Evolutionary conservation across 1,140 invertebrate genomes (phyloP), one percentile per base, ranked within the genome.

Genomic region (Mylabris phalerata): DNA sequence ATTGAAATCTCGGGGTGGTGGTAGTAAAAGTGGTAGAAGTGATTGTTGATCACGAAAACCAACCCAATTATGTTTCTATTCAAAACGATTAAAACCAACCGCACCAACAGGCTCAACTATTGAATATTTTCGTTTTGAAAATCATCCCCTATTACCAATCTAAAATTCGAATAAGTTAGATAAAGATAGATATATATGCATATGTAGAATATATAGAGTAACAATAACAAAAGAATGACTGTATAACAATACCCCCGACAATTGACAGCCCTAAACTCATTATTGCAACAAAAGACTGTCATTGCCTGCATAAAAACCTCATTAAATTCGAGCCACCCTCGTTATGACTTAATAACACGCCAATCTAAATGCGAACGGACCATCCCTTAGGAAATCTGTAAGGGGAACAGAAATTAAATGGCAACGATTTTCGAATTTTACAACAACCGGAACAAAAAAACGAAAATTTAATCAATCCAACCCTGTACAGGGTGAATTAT

Each of bases 231-330:
- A 47, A 55, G 44, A 55, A 41, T 39, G 32, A 39, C 48, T 32
- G 40, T 50, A 39, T 46, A 59, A 66, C 59, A 66, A 63, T 60
- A 59, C 70, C 68, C 70, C 39, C 41, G 68, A 67, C 68, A 61
- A 68, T 68, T 67, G 65, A 64, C 68, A 66, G 67, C 71, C 67
- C 67, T 71, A 73, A 73, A 73, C 68, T 73, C 71, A 73, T 73
- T 73, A 73, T 64, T 71, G 58, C 64, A 71, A 73, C 71, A 73
- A 73, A 73, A 73, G 71, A 72, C 64, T 71, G 69, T 72, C 69
- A 72, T 71, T 72, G 67, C 62, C 69, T 71, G 71, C 68, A 73
- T 73, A 73, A 73, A 73, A 73, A 73, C 65, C 65, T 71, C 70
- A 73, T 73, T 73, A 73, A 71, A 72, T 67, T 64, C 57, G 61